These are phyloP conservation scores for Meteorus sp. DNA, from an alignment of 1,140 invertebrate genomes.

Conservation along the genomic window DNA sequence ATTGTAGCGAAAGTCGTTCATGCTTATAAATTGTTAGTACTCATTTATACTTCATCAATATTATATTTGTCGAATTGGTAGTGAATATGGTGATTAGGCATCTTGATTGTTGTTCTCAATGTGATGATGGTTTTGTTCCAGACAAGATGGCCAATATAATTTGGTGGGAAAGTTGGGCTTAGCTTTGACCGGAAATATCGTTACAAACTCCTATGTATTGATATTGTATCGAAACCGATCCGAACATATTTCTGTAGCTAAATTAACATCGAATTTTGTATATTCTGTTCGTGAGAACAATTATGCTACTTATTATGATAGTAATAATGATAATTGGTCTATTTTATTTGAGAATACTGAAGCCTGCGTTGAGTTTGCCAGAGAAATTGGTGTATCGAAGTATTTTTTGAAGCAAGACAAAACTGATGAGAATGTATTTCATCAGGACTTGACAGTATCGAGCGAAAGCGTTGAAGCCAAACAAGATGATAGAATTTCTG, in stretches of 20 bases:
- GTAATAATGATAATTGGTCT: constrained; percentile 51
- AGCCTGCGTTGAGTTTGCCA: constrained; percentile 44
- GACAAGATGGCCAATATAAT: constrained; percentile 46
- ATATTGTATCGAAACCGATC: constrained; percentile 51
- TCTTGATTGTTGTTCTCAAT: constrained; percentile 1
- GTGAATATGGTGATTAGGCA: neutral
- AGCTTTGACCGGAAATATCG: constrained; percentile 44
- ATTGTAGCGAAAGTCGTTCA: constrained; percentile 47
- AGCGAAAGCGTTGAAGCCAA: constrained; percentile 33
- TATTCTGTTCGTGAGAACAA: constrained; percentile 49
- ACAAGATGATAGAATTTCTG: constrained; percentile 37
- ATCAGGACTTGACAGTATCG: constrained; percentile 40
- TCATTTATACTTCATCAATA: neutral
- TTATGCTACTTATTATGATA: constrained; percentile 53
- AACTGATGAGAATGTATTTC: constrained; percentile 37
- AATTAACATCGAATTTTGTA: constrained; percentile 42
- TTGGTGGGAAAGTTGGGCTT: constrained; percentile 48
- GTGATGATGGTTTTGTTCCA: constrained; percentile 32
- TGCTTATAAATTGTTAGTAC: constrained; percentile 50
- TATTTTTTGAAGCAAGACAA: constrained; percentile 39
- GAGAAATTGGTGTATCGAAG: constrained; percentile 45
- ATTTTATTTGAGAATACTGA: constrained; percentile 47
- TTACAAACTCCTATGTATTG: constrained; percentile 44
- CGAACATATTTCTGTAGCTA: constrained; percentile 45
- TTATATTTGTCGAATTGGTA: neutral